Conservation (phyloP, 1,140 invertebrate genomes). For the Trissolcus basalis region DNA sequence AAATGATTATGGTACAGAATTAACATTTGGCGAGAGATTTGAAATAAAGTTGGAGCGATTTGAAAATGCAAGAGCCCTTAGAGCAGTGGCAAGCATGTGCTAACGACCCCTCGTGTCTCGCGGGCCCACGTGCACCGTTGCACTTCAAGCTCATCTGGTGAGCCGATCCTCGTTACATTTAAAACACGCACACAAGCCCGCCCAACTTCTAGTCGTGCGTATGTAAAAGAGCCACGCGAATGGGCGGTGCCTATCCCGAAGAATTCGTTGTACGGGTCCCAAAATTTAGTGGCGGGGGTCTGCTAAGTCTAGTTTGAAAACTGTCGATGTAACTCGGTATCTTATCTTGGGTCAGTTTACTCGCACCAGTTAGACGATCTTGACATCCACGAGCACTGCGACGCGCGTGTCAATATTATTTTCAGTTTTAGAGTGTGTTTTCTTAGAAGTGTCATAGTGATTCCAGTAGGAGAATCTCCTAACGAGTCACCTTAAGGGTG, state of each 20-base stretch:
- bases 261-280: constrained; percentile 40
- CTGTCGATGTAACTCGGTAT: constrained; percentile 33
- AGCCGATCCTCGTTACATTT: constrained; percentile 9
- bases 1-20: too few species aligned
- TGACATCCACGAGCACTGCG: constrained; percentile 15
- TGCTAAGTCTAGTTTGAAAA: constrained; percentile 33
- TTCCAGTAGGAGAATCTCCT: background rate
- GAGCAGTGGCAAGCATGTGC: constrained; percentile 13
- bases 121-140: constrained; percentile 20
- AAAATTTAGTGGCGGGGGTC: constrained; percentile 37
- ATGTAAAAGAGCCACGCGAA: constrained; percentile 69
- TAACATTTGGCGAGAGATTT: background rate
- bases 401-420: constrained; percentile 1
- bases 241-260: constrained; percentile 67
- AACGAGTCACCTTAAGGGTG: background rate
- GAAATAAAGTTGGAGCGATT: background rate
- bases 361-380: constrained; percentile 30
- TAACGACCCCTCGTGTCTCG: constrained; percentile 19
- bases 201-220: background rate
- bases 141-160: constrained; percentile 14
- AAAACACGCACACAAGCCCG: constrained; percentile 2
- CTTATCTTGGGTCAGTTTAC: constrained; percentile 67
- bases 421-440: background rate
- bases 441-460: background rate
- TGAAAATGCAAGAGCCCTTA: background rate